These are phyloP conservation scores for Drosophila tripunctata DNA, from an alignment of 2,888 invertebrate species.

Conservation along the genomic window DNA sequence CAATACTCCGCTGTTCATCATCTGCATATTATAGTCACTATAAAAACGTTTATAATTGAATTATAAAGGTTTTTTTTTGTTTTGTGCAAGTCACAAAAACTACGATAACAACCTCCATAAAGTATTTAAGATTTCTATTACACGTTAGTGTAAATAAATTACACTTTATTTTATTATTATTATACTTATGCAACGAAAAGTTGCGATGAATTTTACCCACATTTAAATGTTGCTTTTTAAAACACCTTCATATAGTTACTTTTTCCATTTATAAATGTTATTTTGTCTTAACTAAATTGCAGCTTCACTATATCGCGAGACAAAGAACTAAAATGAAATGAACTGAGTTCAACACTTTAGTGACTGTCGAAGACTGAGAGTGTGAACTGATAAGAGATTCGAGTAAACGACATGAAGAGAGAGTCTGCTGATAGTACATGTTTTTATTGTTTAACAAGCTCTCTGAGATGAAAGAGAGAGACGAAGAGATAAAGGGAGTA, in stretches of 20 bases:
- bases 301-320: background rate
- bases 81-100: background rate
- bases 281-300: background rate
- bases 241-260: background rate
- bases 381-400: conserved; percentile 25
- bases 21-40: background rate
- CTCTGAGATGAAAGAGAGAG: background rate
- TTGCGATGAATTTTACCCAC: too few species aligned
- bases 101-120: background rate
- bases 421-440: conserved; percentile 19
- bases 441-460: conserved; percentile 2
- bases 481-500: background rate
- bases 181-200: too few species aligned
- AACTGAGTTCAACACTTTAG: conserved; percentile 7
- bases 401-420: conserved; percentile 1
- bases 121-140: background rate
- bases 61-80: background rate
- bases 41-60: background rate
- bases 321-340: background rate
- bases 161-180: background rate
- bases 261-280: background rate
- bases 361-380: background rate
- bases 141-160: background rate
- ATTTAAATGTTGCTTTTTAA: too few species aligned
- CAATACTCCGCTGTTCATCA: too few species aligned